Conservation (phyloP, 1,140 invertebrate genomes). For the Pseudomyrmex flavicornis region DNA sequence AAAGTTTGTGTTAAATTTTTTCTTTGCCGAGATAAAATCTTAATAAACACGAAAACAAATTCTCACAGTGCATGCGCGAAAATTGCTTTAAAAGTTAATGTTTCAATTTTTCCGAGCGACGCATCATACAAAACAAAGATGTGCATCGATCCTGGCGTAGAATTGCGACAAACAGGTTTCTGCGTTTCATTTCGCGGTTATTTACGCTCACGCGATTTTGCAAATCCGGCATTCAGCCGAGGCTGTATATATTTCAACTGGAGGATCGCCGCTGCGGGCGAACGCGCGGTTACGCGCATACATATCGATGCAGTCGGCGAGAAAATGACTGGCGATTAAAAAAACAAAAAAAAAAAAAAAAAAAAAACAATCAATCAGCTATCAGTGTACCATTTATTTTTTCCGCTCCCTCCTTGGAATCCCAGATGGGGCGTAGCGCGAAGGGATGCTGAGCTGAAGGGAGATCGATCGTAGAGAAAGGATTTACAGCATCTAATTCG, state of each 20-base stretch:
- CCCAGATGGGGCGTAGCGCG: background rate
- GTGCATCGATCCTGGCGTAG: constrained; percentile 54
- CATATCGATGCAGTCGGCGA: constrained; percentile 52
- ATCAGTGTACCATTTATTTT: constrained; percentile 69
- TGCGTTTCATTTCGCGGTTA: constrained; percentile 73
- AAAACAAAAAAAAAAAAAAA: background rate
- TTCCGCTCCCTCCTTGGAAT: constrained; percentile 47
- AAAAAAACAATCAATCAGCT: constrained; percentile 68
- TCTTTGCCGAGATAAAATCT: background rate
- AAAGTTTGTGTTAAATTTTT: no score
- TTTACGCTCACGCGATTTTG: constrained; percentile 70
- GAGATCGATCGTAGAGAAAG: background rate
- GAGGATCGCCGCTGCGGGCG: constrained; percentile 60
- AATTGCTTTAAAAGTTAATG: constrained; percentile 15
- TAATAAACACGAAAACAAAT: constrained; percentile 16
- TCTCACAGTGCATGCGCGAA: background rate
- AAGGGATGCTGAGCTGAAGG: background rate
- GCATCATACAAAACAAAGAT: constrained; percentile 44
- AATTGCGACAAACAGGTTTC: constrained; percentile 66
- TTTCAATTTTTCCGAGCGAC: constrained; percentile 36
- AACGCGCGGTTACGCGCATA: constrained; percentile 52
- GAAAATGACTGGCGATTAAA: constrained; percentile 72
- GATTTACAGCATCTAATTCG: constrained; percentile 1
- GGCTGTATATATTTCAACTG: constrained; percentile 59
- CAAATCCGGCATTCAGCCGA: constrained; percentile 67